Base-by-base conservation (phyloP, 2,888 invertebrate species). In the Conops quadrifasciatus region DNA sequence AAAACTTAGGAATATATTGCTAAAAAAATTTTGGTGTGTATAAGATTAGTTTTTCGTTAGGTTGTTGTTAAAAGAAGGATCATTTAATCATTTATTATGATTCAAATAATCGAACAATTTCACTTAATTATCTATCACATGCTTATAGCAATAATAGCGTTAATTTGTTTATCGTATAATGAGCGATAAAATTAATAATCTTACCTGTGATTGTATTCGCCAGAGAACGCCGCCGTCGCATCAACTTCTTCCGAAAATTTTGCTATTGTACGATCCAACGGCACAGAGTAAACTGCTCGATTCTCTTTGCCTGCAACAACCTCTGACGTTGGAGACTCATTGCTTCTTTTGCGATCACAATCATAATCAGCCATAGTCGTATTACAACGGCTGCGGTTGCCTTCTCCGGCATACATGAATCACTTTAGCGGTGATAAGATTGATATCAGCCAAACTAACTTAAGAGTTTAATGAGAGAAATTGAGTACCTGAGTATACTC, bases 201-300 rank as follows among this genome's bases (percentile, higher is more conserved):
- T 70, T 30, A 70, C 70, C 70, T 70, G 65, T 58, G 19, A 16
- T 51, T 56, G 36, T 45, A 64, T 26, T 56, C 63, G 28, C 45
- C 45, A 64, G 26, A 15, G 19, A n/a, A 26, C 11, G 16, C 19
- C 24, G 36, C n/a, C n/a, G n/a, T n/a, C n/a, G 45, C 53, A 24
- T 75, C 73, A 74, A 73, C 72, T 72, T 73, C 72, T 73, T 66
- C 71, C 63, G 65, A n/a, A n/a, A n/a, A n/a, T 72, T 72, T 63
- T 51, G 70, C 64, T 67, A 72, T 58, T 71, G 73, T 45, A 30
- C 72, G 69, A 26, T 56, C 66, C 60, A 71, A 74, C 67, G 75
- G 72, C 71, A 72, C 53, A 56, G 70, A 71, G 63, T 76, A 78
- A 73, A 79, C 78, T 78, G 78, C 70, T 70, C 60, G 67, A 64